Evolutionary conservation across 2,888 invertebrate genomes (phyloP).

Genomic region (Lasioglossum villosulum): DNA sequence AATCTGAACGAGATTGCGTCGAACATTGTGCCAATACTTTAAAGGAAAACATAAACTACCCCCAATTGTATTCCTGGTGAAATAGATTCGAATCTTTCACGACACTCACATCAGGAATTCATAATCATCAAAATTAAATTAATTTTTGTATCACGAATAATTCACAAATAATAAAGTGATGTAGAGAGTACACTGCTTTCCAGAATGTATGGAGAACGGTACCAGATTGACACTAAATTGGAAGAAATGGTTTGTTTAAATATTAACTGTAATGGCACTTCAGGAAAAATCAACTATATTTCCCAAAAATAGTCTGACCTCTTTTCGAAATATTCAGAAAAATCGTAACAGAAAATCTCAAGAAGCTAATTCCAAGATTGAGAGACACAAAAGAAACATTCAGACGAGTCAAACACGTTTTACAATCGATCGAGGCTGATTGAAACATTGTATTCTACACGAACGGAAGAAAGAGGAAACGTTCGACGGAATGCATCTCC

Average conservation of each 20-base stretch:
- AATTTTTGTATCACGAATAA: too few relatives aligned
- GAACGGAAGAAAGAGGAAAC: background rate
- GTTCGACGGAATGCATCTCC: constrained; percentile 17
- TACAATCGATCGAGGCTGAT: background rate
- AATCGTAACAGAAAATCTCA: background rate
- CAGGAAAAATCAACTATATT: background rate
- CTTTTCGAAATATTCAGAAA: background rate
- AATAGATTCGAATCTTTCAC: too few relatives aligned
- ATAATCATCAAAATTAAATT: too few relatives aligned
- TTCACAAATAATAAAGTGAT: background rate
- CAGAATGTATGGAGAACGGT: background rate
- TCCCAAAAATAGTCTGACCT: background rate
- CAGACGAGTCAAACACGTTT: background rate
- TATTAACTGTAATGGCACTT: background rate
- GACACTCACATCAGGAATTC: too few relatives aligned
- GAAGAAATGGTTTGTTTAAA: background rate
- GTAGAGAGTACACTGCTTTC: background rate
- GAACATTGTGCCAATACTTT: background rate
- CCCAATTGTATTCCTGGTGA: too few relatives aligned
- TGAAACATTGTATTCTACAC: background rate
- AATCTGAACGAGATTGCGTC: background rate
- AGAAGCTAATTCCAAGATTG: background rate
- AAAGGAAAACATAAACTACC: too few relatives aligned
- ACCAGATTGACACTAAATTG: background rate
- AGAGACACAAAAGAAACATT: background rate